Conservation (phyloP, 2,113 vertebrate species). For the Leptobrachium ailaonicum region DNA sequence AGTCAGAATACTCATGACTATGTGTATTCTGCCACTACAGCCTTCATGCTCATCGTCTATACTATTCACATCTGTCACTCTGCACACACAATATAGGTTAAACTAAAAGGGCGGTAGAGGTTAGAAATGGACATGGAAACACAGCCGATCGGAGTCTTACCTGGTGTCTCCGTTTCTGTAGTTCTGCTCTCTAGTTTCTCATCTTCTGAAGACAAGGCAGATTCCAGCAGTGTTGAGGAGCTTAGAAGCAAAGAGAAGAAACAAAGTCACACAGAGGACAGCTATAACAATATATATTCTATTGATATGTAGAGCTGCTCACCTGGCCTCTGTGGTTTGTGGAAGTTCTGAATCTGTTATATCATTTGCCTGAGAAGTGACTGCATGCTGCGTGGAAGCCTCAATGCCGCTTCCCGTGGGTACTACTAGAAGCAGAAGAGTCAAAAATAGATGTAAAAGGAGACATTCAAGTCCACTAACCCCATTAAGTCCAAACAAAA, state of each 20-base stretch:
- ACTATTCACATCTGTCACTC: not conserved
- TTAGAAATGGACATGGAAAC: not conserved
- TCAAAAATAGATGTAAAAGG: not conserved
- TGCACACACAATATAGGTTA: not conserved
- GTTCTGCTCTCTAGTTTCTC: constrained; percentile 72
- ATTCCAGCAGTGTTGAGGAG: constrained; percentile 73
- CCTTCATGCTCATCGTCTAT: not conserved
- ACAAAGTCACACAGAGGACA: not conserved
- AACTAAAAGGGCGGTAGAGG: not conserved
- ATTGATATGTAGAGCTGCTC: not conserved
- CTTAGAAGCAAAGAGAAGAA: constrained; percentile 61
- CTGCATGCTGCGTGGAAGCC: constrained; percentile 29
- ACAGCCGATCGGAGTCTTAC: constrained; percentile 56
- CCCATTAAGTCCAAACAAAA: not conserved
- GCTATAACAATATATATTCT: too few relatives aligned
- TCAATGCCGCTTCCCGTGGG: constrained; percentile 35
- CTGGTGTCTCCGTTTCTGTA: constrained; percentile 75
- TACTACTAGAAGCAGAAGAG: constrained; percentile 7
- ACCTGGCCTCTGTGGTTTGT: constrained; percentile 34
- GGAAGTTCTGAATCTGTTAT: constrained; percentile 13
- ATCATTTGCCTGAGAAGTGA: constrained; percentile 6
- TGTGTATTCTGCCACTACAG: not conserved
- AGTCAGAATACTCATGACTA: not conserved
- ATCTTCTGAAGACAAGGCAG: constrained; percentile 70
- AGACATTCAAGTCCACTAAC: not conserved